Evolutionary conservation across 1,140 invertebrate species (phyloP).

Genomic region (Eriosoma lanigerum): DNA sequence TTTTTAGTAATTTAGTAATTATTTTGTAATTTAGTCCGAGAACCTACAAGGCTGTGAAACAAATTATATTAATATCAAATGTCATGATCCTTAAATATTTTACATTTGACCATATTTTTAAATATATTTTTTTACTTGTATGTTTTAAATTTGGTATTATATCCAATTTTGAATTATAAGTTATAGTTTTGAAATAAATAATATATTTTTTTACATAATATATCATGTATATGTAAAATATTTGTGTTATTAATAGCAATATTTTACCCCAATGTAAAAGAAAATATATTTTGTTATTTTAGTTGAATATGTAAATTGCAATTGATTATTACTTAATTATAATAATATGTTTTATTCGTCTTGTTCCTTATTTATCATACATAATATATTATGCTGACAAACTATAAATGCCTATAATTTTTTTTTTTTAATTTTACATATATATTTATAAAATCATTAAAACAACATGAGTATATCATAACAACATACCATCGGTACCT

Average conservation of each 20-base stretch:
- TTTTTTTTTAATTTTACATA: too few relatives aligned
- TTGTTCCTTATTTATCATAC: neutral
- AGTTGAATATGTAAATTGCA: neutral
- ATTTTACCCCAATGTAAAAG: neutral
- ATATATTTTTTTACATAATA: neutral
- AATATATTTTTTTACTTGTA: constrained; percentile 8
- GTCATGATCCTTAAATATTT: neutral
- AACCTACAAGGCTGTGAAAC: constrained; percentile 1
- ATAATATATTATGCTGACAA: too few relatives aligned
- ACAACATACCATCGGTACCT: too few relatives aligned
- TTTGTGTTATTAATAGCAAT: neutral
- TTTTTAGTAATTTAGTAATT: neutral
- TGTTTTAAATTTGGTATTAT: neutral
- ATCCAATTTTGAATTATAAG: neutral
- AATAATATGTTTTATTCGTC: neutral
- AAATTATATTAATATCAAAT: constrained; percentile 14
- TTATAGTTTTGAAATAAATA: neutral
- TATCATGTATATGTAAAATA: neutral
- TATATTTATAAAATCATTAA: too few relatives aligned
- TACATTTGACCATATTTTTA: neutral
- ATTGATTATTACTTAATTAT: neutral
- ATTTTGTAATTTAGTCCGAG: neutral
- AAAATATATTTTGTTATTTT: neutral
- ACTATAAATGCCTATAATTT: too few relatives aligned
- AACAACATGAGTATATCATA: too few relatives aligned